Percentiles rank a stretch among this genome's conserved stretches.
phyloP scores from a whole-genome alignment of 2,113 vertebrate species.

The Chionodraco myersi region DNA sequence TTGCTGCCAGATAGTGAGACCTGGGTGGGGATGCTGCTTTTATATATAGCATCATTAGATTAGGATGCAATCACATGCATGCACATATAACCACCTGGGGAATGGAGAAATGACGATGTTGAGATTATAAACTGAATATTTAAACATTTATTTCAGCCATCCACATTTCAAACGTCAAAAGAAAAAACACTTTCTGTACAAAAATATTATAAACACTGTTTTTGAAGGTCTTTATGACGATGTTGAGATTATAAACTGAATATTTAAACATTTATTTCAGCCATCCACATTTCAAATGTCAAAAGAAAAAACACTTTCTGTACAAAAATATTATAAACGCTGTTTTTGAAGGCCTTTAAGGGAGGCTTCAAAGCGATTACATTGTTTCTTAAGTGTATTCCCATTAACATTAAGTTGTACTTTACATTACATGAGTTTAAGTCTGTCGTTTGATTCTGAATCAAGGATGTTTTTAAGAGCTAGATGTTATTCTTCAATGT shows the following conservation, averaged over 20 bases:
- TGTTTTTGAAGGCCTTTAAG: not conserved
- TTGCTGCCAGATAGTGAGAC: constrained; percentile 47
- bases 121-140: not conserved
- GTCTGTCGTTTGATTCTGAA: too few species aligned
- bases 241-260: not conserved
- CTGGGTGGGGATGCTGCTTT: constrained; percentile 4
- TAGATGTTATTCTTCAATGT: not conserved
- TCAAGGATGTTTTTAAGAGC: not conserved
- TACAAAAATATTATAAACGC: not conserved
- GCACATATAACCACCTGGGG: constrained; percentile 11
- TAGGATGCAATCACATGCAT: constrained; percentile 11
- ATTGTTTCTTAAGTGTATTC: not conserved
- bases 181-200: not conserved
- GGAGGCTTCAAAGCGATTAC: not conserved
- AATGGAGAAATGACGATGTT: not conserved
- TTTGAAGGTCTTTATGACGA: too few species aligned
- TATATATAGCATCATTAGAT: constrained; percentile 25
- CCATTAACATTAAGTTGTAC: not conserved
- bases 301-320: not conserved
- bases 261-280: not conserved
- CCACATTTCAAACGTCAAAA: not conserved
- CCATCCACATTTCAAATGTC: not conserved
- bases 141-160: not conserved
- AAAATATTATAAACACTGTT: not conserved
- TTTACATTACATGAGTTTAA: not conserved